Base-by-base conservation (phyloP, 2,888 invertebrate genomes). In the Euphydryas editha region DNA sequence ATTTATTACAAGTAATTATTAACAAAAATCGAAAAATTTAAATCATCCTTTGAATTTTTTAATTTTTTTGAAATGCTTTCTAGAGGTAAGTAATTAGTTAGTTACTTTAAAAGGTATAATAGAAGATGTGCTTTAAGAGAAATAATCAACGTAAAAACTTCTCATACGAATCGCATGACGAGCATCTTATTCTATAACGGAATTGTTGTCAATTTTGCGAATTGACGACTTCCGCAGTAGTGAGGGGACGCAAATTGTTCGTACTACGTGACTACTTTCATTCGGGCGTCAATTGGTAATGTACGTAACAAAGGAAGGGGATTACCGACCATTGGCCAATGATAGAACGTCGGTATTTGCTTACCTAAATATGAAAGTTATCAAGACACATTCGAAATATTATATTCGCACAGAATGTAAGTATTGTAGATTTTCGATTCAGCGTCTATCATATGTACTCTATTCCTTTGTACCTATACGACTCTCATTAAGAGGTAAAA, bases 161-260 rank as follows among this genome's bases (percentile, higher is more conserved):
- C 67, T 62, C 66, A 69, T 67, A 66, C 65, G 64, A 70, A 68
- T 68, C 60, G 65, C 46, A 64, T 62, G 59, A 51, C 63, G 66
- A 67, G 68, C 73, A 73, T 76, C 74, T 74, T 75, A 75, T 72
- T 74, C 73, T 76, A 70, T 72, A 72, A 77, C 75, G 72, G 78
- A 77, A 77, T 80, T 76, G 77, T 75, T 76, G 75, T 74, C 76
- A 87, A 88, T 88, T 88, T 87, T 71, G 86, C 88, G 77, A 88
- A 90, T 89, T 86, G 86, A 72, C 71, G 44, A 80, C 82, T 84
- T 90, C 90, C 90, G 86, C 76, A 75, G 70, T 67, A 71, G 72
- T 71, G 75, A 72, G 75, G 81, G 81, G 77, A 79, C 81, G 85
- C 80, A 85, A 86, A 86, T 84, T 85, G 85, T 76, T 81, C 74